These are phyloP conservation scores for Conistra vaccinii DNA, from an alignment of 2,888 invertebrate genomes.

Conservation along the genomic window DNA sequence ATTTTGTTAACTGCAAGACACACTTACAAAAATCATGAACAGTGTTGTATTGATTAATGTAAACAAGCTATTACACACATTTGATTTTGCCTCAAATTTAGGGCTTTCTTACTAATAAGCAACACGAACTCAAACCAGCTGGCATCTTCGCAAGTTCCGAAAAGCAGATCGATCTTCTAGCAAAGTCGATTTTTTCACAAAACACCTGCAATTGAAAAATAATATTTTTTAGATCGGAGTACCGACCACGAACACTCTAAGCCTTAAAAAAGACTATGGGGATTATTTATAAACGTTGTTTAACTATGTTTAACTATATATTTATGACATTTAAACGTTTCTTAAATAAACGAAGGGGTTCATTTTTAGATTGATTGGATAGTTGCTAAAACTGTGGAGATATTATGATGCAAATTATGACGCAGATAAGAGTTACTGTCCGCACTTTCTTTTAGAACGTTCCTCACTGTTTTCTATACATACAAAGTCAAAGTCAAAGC, in stretches of 20 bases:
- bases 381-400: background rate
- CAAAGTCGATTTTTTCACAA: constrained; percentile 96
- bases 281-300: background rate
- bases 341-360: background rate
- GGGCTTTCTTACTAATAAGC: constrained; percentile 92
- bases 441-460: background rate
- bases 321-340: background rate
- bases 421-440: background rate
- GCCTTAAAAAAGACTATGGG: background rate
- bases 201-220: constrained; percentile 91
- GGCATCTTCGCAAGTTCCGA: constrained; percentile 95
- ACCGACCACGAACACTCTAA: background rate
- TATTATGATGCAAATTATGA: background rate
- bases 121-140: constrained; percentile 95
- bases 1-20: background rate
- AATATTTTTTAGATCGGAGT: background rate
- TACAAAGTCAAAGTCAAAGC: too few relatives aligned
- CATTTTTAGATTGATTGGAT: background rate
- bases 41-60: constrained; percentile 20
- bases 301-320: background rate
- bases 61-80: constrained; percentile 32
- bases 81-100: constrained; percentile 55
- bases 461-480: background rate
- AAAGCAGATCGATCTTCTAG: constrained; percentile 94
- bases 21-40: background rate